Evolutionary conservation across 2,113 vertebrate species (phyloP).

Genomic region (Otolemur garnettii): DNA sequence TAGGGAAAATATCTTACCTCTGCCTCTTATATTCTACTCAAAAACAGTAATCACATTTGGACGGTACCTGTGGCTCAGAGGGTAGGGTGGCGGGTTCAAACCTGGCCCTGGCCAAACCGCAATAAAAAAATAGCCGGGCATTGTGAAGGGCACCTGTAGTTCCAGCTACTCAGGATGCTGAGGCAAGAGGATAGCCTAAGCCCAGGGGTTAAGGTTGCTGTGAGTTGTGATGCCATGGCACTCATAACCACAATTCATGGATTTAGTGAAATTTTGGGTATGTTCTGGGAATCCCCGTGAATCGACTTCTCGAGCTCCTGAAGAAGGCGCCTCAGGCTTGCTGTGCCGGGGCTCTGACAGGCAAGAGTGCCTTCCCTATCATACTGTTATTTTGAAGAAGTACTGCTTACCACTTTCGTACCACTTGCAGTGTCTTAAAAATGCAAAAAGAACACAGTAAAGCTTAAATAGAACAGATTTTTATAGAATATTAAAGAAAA

Average conservation of each 20-base stretch:
- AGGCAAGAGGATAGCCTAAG: too few relatives aligned
- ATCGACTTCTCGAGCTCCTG: not conserved
- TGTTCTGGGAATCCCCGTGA: not conserved
- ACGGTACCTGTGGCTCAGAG: too few relatives aligned
- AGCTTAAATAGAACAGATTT: not conserved
- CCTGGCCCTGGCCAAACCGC: too few relatives aligned
- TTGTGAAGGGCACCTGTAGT: too few relatives aligned
- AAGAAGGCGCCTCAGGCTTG: not conserved
- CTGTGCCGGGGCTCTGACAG: not conserved
- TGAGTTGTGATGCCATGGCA: too few relatives aligned
- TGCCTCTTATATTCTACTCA: not conserved
- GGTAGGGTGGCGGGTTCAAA: too few relatives aligned
- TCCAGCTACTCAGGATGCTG: too few relatives aligned
- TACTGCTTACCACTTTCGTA: not conserved
- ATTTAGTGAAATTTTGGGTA: not conserved
- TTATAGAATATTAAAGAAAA: not conserved
- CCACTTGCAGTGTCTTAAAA: not conserved
- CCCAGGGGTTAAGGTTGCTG: too few relatives aligned
- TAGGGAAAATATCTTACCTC: not conserved
- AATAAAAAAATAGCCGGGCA: too few relatives aligned
- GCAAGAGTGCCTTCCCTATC: not conserved
- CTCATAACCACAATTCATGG: not conserved
- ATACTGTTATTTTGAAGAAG: not conserved
- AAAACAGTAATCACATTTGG: not conserved
- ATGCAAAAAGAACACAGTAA: not conserved